phyloP scores from a whole-genome alignment of 2,888 invertebrate genomes.

The Drepanosiphum platanoidis region DNA sequence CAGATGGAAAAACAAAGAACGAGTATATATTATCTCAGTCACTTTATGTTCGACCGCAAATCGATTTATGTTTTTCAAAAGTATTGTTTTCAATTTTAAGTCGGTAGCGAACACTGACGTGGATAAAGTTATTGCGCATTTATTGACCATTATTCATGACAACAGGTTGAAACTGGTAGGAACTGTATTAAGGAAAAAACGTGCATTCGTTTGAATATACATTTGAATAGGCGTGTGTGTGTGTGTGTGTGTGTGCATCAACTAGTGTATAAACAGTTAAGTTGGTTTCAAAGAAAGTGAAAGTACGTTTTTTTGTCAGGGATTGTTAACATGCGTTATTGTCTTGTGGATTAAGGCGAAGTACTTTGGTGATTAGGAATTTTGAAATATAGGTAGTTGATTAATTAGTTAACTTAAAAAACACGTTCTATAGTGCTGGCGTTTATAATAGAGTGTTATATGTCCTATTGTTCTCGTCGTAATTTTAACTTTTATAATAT shows the following conservation, averaged over 20 bases:
- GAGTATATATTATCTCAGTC: background rate
- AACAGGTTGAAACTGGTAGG: background rate
- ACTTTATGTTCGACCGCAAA: background rate
- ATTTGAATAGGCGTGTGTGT: background rate
- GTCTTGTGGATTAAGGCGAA: background rate
- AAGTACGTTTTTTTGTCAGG: constrained; percentile 9
- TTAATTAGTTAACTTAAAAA: background rate
- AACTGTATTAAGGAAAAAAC: background rate
- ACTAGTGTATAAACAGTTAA: constrained; percentile 40
- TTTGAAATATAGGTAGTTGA: background rate
- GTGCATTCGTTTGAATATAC: background rate
- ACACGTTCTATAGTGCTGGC: background rate
- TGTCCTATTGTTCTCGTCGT: background rate
- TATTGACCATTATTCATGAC: background rate
- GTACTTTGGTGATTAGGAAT: background rate
- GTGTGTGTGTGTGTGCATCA: background rate
- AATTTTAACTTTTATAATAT: background rate
- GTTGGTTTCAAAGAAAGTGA: constrained; percentile 18
- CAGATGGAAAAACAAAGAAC: background rate
- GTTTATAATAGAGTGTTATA: background rate
- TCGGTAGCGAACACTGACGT: background rate
- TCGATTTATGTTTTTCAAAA: background rate
- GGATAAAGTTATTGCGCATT: background rate
- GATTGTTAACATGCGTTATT: background rate
- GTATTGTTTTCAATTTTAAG: background rate